Evolutionary conservation across 2,113 vertebrate genomes (phyloP).

Genomic region (Forbesichthys agassizii): DNA sequence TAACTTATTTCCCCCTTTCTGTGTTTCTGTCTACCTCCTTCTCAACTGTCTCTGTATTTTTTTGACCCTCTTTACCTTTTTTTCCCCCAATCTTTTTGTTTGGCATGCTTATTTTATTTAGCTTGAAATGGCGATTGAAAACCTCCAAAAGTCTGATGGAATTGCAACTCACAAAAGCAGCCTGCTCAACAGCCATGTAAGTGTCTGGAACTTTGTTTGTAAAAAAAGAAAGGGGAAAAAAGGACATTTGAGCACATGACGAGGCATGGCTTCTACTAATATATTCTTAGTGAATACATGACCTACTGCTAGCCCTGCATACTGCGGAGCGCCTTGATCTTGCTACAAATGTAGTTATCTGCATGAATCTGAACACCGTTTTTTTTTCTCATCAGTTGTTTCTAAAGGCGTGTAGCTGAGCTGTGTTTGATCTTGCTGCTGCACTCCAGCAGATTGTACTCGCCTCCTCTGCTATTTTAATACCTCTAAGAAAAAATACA

Average conservation of each 20-base stretch:
- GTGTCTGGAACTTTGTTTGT: conserved; percentile 76
- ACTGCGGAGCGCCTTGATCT: conserved; percentile 24
- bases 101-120: conserved; percentile 83
- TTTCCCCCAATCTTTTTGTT: conserved; percentile 42
- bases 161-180: conserved; percentile 98
- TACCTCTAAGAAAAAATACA: background rate
- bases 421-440: conserved; percentile 29
- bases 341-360: background rate
- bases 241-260: conserved; percentile 32
- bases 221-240: conserved; percentile 15
- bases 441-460: conserved; percentile 4
- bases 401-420: conserved; percentile 13
- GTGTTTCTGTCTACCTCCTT: conserved; percentile 59
- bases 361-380: conserved; percentile 36
- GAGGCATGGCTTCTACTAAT: conserved; percentile 6
- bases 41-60: conserved; percentile 44
- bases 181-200: conserved; percentile 99
- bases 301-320: conserved; percentile 37
- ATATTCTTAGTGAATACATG: conserved; percentile 17
- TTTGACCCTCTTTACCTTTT: conserved; percentile 69
- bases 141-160: conserved; percentile 99
- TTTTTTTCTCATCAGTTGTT: conserved; percentile 30
- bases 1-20: conserved; percentile 74
- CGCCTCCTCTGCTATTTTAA: conserved; percentile 5
- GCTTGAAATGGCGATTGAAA: conserved; percentile 99